Percentiles rank a stretch among this genome's conserved stretches.
phyloP scores from a whole-genome alignment of 2,797 vertebrate species.

The Percopsis omiscomaycus region DNA sequence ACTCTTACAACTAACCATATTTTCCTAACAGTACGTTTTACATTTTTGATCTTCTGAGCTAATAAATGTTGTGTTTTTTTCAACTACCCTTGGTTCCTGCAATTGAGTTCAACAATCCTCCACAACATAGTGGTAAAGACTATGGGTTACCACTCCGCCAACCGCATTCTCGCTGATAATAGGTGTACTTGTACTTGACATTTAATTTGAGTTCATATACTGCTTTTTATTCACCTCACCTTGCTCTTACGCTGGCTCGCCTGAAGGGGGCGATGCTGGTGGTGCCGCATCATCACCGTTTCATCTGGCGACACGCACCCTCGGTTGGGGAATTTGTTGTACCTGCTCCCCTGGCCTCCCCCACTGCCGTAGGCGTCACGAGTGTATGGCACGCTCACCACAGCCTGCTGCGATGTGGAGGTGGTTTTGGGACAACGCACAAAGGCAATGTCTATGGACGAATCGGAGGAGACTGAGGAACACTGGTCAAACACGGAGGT shows the following conservation, averaged over 20 bases:
- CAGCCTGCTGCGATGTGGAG: constrained; percentile 56
- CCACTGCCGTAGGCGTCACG: constrained; percentile 74
- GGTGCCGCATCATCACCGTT: constrained; percentile 76
- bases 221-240: constrained; percentile 40
- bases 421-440: constrained; percentile 84
- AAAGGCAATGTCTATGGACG: constrained; percentile 94
- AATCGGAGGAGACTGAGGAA: constrained; percentile 90
- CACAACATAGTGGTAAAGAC: no score
- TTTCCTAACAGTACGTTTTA: no score
- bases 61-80: no score
- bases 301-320: constrained; percentile 75
- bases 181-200: no score
- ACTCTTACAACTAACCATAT: no score
- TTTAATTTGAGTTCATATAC: background rate
- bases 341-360: constrained; percentile 62
- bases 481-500: constrained; percentile 84
- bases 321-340: constrained; percentile 70
- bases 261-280: constrained; percentile 87
- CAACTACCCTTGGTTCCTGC: no score
- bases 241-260: constrained; percentile 90
- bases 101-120: no score
- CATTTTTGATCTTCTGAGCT: no score
- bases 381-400: constrained; percentile 45
- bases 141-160: no score
- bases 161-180: no score